Percentiles rank a stretch among this genome's conserved stretches.
phyloP scores from a whole-genome alignment of 2,888 invertebrate species.

The Ophion obscuratus region DNA sequence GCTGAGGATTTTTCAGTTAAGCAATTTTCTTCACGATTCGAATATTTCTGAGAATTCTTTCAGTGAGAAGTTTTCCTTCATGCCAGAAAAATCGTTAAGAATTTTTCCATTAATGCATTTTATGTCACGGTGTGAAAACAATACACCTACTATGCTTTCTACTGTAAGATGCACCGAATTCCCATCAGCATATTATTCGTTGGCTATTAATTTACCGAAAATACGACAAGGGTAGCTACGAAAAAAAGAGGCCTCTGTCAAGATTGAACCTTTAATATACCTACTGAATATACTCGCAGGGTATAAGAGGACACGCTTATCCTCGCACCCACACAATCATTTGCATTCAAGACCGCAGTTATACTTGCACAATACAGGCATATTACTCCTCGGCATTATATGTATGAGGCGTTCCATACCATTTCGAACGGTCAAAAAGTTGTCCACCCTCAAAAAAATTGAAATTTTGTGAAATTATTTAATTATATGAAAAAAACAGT shows the following conservation, averaged over 20 bases:
- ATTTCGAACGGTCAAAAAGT: too few relatives aligned
- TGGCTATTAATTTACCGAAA: constrained; percentile 40
- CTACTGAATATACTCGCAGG: constrained; percentile 44
- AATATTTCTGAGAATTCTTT: not conserved
- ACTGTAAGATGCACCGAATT: not conserved
- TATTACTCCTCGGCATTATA: constrained; percentile 42
- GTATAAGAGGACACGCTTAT: constrained; percentile 56
- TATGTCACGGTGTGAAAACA: not conserved
- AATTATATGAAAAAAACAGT: too few relatives aligned
- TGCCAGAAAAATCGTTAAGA: too few relatives aligned
- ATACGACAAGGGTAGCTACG: constrained; percentile 32
- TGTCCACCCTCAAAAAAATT: too few relatives aligned
- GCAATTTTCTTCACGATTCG: not conserved
- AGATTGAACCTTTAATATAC: constrained; percentile 52
- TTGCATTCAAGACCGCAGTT: constrained; percentile 54
- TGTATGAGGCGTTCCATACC: too few relatives aligned
- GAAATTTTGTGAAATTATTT: too few relatives aligned
- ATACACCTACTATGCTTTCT: not conserved
- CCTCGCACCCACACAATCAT: constrained; percentile 63
- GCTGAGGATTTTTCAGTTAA: not conserved
- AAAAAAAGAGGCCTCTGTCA: constrained; percentile 37
- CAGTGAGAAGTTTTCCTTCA: not conserved
- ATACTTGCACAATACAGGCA: constrained; percentile 60
- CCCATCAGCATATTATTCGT: constrained; percentile 49
- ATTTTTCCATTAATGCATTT: not conserved